Evolutionary conservation across 1,140 invertebrate species (phyloP), one percentile per base, ranked within the genome.

Genomic region (Meloidogyne chitwoodi): DNA sequence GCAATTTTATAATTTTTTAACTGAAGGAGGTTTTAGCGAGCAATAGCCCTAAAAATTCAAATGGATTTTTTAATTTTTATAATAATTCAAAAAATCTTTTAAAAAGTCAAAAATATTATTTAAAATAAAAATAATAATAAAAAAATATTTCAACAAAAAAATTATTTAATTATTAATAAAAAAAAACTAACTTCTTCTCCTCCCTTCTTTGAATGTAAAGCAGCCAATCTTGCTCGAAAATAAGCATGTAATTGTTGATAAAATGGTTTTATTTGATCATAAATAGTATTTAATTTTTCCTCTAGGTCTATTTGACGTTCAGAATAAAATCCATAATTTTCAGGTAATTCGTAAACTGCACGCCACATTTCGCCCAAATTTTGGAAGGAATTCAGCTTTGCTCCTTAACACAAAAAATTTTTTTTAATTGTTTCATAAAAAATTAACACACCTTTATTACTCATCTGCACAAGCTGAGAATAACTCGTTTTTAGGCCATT

Each of bases 191-290:
- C 64, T 26, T 73, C 71, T 0, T 22, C 29, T 31, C 56, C 64
- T 16, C 48, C 71, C 24, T 63, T 73, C 27, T 24, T 61, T n/a
- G 31, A 22, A 31, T 77, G 79, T 63, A 79, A 70, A 5, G 75
- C 81, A 1, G 81, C 81, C 22, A 82, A 41, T 77, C 74, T 24
- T 6, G 80, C 62, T 24, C 81, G 68, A 34, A 82, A 62, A 68
- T 82, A 82, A 24, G 81, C 75, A 65, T 82, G 81, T 14, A 82
- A 61, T 69, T 81, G 81, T 61, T 77, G 75, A 48, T 82, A 82
- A 27, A 82, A 70, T 26, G 81, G 81, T 27, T 80, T 24, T 56
- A 83, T 68, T 67, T 81, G 74, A 12, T 38, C 29, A 71, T 82
- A 80, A 56, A 77, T 27, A 26, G 66, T 48, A 16, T 82, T 72